These are phyloP conservation scores for Mactromeris polynyma DNA, from an alignment of 2,888 invertebrate species.

Conservation along the genomic window DNA sequence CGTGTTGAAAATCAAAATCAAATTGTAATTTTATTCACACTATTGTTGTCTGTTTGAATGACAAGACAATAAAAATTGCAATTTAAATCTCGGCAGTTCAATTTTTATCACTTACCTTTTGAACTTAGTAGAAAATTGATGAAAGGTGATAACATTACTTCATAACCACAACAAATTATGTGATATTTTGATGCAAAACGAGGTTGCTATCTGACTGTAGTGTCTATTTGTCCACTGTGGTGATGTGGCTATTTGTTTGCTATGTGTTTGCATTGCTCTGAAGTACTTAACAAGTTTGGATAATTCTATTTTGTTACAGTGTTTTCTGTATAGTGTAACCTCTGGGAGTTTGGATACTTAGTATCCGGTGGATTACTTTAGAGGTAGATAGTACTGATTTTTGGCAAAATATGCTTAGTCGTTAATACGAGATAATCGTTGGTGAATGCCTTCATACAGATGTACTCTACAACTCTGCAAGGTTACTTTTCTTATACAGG, in stretches of 20 bases:
- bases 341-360: too few relatives aligned
- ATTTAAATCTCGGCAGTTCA: not conserved
- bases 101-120: constrained; percentile 18
- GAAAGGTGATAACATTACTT: not conserved
- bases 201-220: not conserved
- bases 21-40: not conserved
- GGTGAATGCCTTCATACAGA: too few relatives aligned
- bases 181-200: not conserved
- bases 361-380: too few relatives aligned
- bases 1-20: not conserved
- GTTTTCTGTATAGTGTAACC: too few relatives aligned
- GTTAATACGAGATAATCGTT: too few relatives aligned
- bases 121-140: not conserved
- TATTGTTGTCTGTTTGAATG: not conserved
- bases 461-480: too few relatives aligned
- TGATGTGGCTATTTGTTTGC: not conserved
- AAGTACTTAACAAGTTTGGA: not conserved
- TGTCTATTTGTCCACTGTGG: not conserved
- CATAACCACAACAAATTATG: not conserved
- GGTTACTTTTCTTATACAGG: too few relatives aligned
- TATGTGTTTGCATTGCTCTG: not conserved
- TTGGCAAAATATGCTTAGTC: too few relatives aligned
- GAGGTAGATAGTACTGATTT: too few relatives aligned
- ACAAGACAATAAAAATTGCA: not conserved
- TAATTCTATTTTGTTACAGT: not conserved